Base-by-base conservation (phyloP, 2,113 vertebrate species). In the Polypterus bichir region DNA sequence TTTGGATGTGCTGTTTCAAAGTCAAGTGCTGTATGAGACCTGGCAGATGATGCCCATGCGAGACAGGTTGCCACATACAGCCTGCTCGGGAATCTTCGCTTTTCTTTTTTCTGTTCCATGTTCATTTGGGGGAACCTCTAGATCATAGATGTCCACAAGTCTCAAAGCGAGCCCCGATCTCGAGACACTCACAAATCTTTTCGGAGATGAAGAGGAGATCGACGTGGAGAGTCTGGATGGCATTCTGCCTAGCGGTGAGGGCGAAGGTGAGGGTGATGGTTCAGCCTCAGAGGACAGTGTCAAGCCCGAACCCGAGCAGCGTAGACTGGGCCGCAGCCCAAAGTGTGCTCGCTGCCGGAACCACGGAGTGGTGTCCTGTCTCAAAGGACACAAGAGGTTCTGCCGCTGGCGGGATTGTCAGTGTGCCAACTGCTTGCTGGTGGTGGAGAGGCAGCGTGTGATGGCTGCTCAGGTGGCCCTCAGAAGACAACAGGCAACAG, bases 381-480 rank as follows among this genome's bases (percentile, higher is more conserved):
- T 88, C 63, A 87, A 87, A 69, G 86, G 86, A 62, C 86, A 88
- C 82, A 87, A 87, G 63, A 82, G 85, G 65, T 75, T 85, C 69
- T 88, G 86, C 70, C 82, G 86, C 72, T 88, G 86, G 86, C 75
- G 84, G 68, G 86, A 88, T 73, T 88, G 86, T 47, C 78, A 71
- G 63, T 88, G 85, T 51, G 79, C 81, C 49, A 86, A 83, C 76
- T 88, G 86, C 71, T 71, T 83, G 71, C 81, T 88, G 67, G 84
- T 88, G 66, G 78, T 86, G 67, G 85, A 88, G 78, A 72, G 86
- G 60, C 86, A 88, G 73, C 78, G 86, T 55, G 85, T 88, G 65
- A 88, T 88, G 86, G 86, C 86, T 0, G 86, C 86, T 10, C 86
- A 88, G 66, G 86, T 88, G 52, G 86, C 86, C n/a, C 80, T 88